Base-by-base conservation (phyloP, 2,113 vertebrate species). In the Malurus alboscapulatus region DNA sequence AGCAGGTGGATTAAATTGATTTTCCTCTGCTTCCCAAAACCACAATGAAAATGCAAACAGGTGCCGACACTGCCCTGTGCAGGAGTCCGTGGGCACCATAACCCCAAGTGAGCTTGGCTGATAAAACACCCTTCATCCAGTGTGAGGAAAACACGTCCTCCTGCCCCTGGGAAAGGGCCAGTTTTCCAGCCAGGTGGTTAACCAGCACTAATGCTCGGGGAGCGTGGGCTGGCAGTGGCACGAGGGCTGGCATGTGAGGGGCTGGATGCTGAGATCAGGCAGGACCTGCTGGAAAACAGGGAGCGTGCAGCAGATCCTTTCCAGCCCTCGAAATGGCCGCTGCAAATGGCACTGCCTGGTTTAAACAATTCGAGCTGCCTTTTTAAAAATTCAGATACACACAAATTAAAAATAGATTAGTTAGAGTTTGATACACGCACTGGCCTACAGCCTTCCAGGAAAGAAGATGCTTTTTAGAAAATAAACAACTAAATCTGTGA, bases 21-120 rank as follows among this genome's bases (percentile, higher is more conserved):
- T 90, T 58, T 32, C 30, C 32, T 51, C 58, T 47, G 10, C 63
- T 88, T 83, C 50, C 44, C 6, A 0, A 67, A 94, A 30, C 20
- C 14, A 17, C 4, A 0, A 2, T 1, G 3, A 3, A 0, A 19
- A 8, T 7, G 34, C 62, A 50, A 76, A 51, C 32, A 27, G 74
- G 19, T 18, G 26, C 76, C 25, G 30, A 1, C 10, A 3, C 18
- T 17, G 38, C 44, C 32, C 25, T 27, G 16, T 17, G 32, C 36
- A 53, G 40, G 7, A 11, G 26, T 40, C 34, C 61, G 53, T 16
- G 29, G 36, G 38, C 38, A 53, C n/a, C 40, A 12, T 36, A n/a
- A 40, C 38, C 34, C 3, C 0, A 50, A 63, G 58, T 30, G 17
- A 58, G 36, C n/a, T 80, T 68, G 66, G 38, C 55, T 78, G 63